These are phyloP conservation scores for Cynodonichthys magdalenae DNA, from an alignment of 2,797 vertebrate genomes.

Conservation along the genomic window DNA sequence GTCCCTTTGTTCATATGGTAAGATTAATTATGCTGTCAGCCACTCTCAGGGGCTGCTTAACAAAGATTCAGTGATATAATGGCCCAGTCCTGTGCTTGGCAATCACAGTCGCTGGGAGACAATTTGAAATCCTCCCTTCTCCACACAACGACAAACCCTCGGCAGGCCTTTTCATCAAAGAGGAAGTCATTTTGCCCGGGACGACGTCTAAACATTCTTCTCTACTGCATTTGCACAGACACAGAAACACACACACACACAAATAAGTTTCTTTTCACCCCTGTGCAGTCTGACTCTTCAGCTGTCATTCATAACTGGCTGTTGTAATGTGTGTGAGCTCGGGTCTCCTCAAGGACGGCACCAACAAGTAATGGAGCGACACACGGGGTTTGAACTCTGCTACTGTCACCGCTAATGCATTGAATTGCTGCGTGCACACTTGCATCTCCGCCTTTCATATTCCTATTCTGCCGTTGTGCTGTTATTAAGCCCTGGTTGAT, in stretches of 20 bases:
- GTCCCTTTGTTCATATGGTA: slow-evolving; percentile 99
- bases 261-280: slow-evolving; percentile 39
- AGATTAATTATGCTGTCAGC: slow-evolving; percentile 99
- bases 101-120: slow-evolving; percentile 99
- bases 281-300: slow-evolving; percentile 31
- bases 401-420: slow-evolving; percentile 61
- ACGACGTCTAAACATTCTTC: slow-evolving; percentile 83
- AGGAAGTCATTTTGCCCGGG: slow-evolving; percentile 91
- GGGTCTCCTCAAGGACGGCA: slow-evolving; percentile 66
- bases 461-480: slow-evolving; percentile 24
- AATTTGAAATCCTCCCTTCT: slow-evolving; percentile 93
- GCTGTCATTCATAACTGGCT: slow-evolving; percentile 62
- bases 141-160: slow-evolving; percentile 88
- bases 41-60: slow-evolving; percentile 99
- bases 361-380: slow-evolving; percentile 72
- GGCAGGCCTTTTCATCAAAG: slow-evolving; percentile 93
- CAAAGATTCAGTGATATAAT: slow-evolving; percentile 99
- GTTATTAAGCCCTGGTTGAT: slow-evolving; percentile 73
- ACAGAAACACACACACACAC: slow-evolving; percentile 13
- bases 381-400: slow-evolving; percentile 73
- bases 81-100: slow-evolving; percentile 93
- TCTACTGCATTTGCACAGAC: slow-evolving; percentile 39
- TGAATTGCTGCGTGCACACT: slow-evolving; percentile 14
- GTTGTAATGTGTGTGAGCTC: slow-evolving; percentile 44
- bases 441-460: slow-evolving; percentile 9